Evolutionary conservation across 2,113 vertebrate species (phyloP).

Genomic region (Montifringilla adamsi): DNA sequence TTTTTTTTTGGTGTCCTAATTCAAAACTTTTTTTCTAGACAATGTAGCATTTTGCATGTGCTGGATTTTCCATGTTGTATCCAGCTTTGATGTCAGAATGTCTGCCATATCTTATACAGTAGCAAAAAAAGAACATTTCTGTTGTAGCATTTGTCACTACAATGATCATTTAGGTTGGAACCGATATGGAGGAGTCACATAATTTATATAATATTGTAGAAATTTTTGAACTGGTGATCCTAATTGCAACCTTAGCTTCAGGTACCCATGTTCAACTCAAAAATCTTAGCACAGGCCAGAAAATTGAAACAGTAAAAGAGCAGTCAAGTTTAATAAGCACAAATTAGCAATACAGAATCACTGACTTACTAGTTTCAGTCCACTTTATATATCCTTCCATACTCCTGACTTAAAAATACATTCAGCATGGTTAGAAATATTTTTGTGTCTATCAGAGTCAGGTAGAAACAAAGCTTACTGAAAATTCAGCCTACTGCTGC

Average conservation of each 20-base stretch:
- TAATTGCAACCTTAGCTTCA: background rate
- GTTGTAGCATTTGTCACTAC: background rate
- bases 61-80: background rate
- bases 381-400: background rate
- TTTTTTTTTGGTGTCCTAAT: background rate
- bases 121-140: background rate
- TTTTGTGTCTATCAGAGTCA: background rate
- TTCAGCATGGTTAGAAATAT: background rate
- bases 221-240: background rate
- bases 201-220: background rate
- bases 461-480: background rate
- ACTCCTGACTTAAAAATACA: background rate
- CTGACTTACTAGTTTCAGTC: background rate
- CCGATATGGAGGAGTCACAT: background rate
- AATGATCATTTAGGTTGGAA: background rate
- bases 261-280: background rate
- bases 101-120: background rate
- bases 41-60: background rate
- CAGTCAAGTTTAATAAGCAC: background rate
- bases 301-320: background rate
- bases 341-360: background rate
- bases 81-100: background rate
- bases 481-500: background rate
- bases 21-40: background rate
- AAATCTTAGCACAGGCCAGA: background rate